These are phyloP conservation scores for Notoglanidium macrostoma DNA, from an alignment of 2,797 vertebrate genomes.

Conservation along the genomic window DNA sequence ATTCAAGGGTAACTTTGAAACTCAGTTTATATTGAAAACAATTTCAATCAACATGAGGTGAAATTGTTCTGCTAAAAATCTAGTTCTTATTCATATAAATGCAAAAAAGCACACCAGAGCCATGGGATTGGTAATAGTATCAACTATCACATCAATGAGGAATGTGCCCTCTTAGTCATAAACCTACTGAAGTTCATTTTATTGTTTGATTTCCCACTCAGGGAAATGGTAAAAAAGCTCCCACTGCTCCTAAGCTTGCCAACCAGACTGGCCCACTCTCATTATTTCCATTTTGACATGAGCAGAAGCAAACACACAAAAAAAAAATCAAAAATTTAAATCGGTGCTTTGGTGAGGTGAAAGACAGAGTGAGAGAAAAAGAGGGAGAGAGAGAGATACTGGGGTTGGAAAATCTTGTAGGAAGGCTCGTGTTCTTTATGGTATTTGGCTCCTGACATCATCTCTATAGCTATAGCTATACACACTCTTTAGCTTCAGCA, in stretches of 20 bases:
- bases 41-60: conserved; percentile 31
- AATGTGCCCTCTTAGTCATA: conserved; percentile 52
- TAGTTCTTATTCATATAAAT: conserved; percentile 45
- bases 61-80: conserved; percentile 27
- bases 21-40: background rate
- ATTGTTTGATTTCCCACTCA: conserved; percentile 57
- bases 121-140: conserved; percentile 44
- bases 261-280: conserved; percentile 47
- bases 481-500: background rate
- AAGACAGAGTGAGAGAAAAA: conserved; percentile 30
- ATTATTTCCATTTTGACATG: conserved; percentile 58
- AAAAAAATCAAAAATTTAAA: conserved; percentile 39
- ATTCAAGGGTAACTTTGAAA: conserved; percentile 2
- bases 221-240: conserved; percentile 50
- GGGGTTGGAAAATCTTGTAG: conserved; percentile 50
- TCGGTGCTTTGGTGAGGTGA: conserved; percentile 38
- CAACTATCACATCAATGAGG: conserved; percentile 52
- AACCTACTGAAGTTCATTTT: conserved; percentile 54
- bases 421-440: conserved; percentile 26
- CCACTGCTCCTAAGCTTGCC: conserved; percentile 46
- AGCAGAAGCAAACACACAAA: conserved; percentile 33
- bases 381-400: conserved; percentile 29
- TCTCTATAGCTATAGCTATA: conserved; percentile 19
- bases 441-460: conserved; percentile 45
- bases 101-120: conserved; percentile 41